Evolutionary conservation across 2,888 invertebrate genomes (phyloP).

Genomic region (Heliconius aoede): DNA sequence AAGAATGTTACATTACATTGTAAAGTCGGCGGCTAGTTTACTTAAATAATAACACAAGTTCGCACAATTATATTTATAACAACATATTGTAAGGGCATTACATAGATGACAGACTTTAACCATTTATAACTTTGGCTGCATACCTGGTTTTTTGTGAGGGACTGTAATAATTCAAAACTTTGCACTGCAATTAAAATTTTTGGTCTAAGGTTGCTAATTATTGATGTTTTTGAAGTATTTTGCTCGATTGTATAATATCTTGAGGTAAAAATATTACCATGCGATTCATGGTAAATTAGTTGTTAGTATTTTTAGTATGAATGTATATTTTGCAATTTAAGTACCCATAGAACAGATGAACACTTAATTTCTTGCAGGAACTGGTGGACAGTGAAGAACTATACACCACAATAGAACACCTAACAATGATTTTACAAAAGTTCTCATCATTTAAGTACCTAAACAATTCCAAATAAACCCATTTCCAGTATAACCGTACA

Average conservation of each 20-base stretch:
- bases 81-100: constrained; percentile 25
- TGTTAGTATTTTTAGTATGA: no score
- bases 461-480: constrained; percentile 21
- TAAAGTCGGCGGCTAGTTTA: no score
- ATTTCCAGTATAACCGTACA: constrained; percentile 30
- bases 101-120: constrained; percentile 22
- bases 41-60: not conserved
- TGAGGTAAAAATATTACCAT: no score
- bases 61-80: constrained; percentile 23
- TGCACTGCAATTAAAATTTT: constrained; percentile 14
- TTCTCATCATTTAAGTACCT: constrained; percentile 20
- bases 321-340: not conserved
- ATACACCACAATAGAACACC: not conserved
- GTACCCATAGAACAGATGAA: not conserved
- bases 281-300: not conserved
- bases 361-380: not conserved
- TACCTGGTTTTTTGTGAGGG: constrained; percentile 11
- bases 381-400: not conserved
- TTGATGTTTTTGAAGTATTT: not conserved
- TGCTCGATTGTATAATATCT: no score
- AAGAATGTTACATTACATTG: no score
- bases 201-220: constrained; percentile 10
- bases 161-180: constrained; percentile 18
- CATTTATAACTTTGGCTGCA: constrained; percentile 13
- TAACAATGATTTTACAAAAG: not conserved